These are phyloP conservation scores for Zingel zingel DNA, from an alignment of 2,113 vertebrate species.

Conservation along the genomic window DNA sequence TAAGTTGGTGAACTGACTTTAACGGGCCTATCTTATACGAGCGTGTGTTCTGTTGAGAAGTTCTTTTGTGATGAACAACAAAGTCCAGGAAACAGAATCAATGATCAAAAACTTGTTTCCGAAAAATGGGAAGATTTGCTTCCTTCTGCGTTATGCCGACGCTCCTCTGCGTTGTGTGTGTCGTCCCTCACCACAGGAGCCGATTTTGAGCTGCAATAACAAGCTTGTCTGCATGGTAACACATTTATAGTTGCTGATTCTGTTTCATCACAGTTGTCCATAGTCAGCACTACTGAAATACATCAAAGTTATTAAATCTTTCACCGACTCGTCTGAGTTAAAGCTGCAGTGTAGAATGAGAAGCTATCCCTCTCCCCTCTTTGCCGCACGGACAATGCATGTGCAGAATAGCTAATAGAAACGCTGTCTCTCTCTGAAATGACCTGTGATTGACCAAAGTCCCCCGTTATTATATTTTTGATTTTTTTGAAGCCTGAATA, in stretches of 20 bases:
- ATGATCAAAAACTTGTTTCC: constrained; percentile 40
- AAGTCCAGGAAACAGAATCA: constrained; percentile 41
- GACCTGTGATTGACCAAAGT: too few relatives aligned
- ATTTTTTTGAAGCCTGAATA: too few relatives aligned
- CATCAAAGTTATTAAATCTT: constrained; percentile 58
- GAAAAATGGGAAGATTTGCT: constrained; percentile 10
- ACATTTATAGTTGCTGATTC: constrained; percentile 32
- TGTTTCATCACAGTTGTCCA: constrained; percentile 39
- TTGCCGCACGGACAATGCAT: too few relatives aligned
- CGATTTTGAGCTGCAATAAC: constrained; percentile 33
- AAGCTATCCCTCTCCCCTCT: too few relatives aligned
- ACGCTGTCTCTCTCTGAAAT: too few relatives aligned
- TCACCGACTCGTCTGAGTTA: neutral
- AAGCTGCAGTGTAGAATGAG: too few relatives aligned
- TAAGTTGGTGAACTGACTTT: neutral
- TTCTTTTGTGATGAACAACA: neutral
- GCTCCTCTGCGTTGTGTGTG: neutral
- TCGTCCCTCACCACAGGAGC: constrained; percentile 1
- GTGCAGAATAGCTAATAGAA: too few relatives aligned
- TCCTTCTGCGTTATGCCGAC: neutral
- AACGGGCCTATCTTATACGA: neutral
- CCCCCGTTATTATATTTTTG: too few relatives aligned
- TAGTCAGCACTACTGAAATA: constrained; percentile 38
- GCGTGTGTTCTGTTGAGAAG: constrained; percentile 14
- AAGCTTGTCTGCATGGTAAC: constrained; percentile 21